A percentile compares a stretch with the other conserved stretches of the same genome.
These are phyloP conservation scores for Ctenomys sociabilis DNA, from an alignment of 2,113 vertebrate species.

Conservation along the genomic window DNA sequence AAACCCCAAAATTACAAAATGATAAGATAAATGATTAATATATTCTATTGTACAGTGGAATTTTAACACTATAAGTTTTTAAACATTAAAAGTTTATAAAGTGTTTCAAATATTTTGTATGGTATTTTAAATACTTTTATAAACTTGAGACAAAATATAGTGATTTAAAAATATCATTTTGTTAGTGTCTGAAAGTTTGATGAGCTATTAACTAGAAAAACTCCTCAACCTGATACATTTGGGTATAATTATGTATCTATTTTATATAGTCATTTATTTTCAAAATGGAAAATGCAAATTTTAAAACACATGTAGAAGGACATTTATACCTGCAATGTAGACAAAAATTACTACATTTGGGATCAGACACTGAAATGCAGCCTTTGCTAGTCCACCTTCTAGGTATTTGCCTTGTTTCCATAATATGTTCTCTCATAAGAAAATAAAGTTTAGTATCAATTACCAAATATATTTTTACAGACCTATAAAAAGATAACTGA, in stretches of 20 bases:
- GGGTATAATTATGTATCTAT: not conserved
- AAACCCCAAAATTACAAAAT: too few species aligned
- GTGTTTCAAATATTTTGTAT: not conserved
- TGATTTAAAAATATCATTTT: not conserved
- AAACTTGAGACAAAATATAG: not conserved
- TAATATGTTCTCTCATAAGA: not conserved
- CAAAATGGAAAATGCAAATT: not conserved
- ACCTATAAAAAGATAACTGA: not conserved
- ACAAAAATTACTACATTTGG: not conserved
- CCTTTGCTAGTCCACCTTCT: not conserved
- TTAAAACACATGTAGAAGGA: not conserved
- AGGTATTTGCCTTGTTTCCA: not conserved
- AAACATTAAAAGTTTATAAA: not conserved
- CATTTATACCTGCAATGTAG: not conserved
- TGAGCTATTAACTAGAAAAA: not conserved
- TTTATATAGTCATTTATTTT: not conserved
- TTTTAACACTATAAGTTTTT: not conserved
- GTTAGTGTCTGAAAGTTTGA: not conserved
- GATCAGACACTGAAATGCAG: not conserved
- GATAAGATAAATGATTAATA: too few species aligned
- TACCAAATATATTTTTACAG: not conserved
- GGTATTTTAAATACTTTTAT: not conserved
- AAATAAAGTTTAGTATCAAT: not conserved
- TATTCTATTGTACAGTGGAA: not conserved
- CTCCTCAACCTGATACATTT: not conserved